Conservation (phyloP, 53 echinoderm and acorn worm species). For the Pentamera pediparva region DNA sequence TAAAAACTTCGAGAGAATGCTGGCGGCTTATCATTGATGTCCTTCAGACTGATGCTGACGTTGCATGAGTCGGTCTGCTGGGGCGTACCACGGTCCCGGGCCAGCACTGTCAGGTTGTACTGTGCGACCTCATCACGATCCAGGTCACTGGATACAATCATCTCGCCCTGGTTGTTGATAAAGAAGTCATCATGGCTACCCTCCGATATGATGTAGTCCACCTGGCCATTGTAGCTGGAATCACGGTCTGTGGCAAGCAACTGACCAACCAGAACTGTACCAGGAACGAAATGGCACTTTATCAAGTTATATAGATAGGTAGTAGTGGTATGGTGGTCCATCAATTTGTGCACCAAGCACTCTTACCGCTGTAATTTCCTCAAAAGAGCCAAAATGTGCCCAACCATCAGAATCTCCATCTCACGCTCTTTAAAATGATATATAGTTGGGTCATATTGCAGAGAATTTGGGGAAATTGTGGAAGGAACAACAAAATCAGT, state of each 20-base stretch:
- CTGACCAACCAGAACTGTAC: slow-evolving; percentile 11
- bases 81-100: slow-evolving; percentile 49
- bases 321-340: background rate
- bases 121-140: slow-evolving; percentile 37
- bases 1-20: slow-evolving; percentile 5
- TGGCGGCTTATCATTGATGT: slow-evolving; percentile 60
- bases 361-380: too few relatives aligned
- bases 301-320: background rate
- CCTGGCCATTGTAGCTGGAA: slow-evolving; percentile 8
- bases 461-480: too few relatives aligned
- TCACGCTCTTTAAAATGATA: too few relatives aligned
- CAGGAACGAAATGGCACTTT: background rate
- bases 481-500: too few relatives aligned
- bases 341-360: too few relatives aligned
- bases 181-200: slow-evolving; percentile 24
- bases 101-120: slow-evolving; percentile 41
- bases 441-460: too few relatives aligned
- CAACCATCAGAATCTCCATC: too few relatives aligned
- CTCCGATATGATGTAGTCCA: slow-evolving; percentile 29
- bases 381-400: too few relatives aligned
- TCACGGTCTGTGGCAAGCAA: slow-evolving; percentile 39
- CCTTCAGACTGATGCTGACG: slow-evolving; percentile 42
- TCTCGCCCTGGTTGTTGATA: slow-evolving; percentile 16
- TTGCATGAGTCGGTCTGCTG: background rate
- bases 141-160: slow-evolving; percentile 15